These are phyloP conservation scores for Selene dorsalis DNA, from an alignment of 2,797 vertebrate species.

Conservation along the genomic window DNA sequence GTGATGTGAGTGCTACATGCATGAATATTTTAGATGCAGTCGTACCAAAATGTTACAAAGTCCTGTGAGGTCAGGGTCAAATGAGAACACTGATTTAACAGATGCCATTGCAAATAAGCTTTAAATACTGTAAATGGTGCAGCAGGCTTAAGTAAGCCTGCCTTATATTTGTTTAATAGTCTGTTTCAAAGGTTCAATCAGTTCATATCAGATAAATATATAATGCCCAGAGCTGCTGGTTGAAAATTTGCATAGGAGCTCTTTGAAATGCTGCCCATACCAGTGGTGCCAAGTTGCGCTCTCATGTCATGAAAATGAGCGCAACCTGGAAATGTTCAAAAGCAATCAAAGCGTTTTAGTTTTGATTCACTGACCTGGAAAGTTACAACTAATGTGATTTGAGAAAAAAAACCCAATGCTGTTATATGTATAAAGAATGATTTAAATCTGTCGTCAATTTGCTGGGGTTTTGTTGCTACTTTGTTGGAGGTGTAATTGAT, in stretches of 20 bases:
- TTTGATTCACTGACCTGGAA: neutral
- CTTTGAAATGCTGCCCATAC: constrained; percentile 14
- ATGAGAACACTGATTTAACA: constrained; percentile 31
- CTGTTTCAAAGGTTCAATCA: constrained; percentile 26
- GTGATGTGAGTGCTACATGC: constrained; percentile 10
- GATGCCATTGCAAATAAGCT: constrained; percentile 26
- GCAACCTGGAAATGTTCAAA: neutral
- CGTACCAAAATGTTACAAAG: constrained; percentile 3
- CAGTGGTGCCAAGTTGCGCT: constrained; percentile 3
- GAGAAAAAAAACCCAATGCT: neutral
- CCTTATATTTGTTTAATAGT: constrained; percentile 52
- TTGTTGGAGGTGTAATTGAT: neutral
- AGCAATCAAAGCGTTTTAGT: neutral
- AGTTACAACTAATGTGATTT: neutral
- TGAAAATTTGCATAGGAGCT: constrained; percentile 13
- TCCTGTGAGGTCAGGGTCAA: constrained; percentile 33
- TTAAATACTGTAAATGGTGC: constrained; percentile 32
- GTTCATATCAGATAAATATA: constrained; percentile 18
- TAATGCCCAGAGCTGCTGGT: constrained; percentile 19
- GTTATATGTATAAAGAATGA: neutral
- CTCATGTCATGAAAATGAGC: constrained; percentile 2
- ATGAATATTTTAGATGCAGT: constrained; percentile 28
- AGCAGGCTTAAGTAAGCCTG: constrained; percentile 22
- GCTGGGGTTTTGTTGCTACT: neutral
- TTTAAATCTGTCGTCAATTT: neutral